phyloP scores from a whole-genome alignment of 2,113 vertebrate genomes.

The Phalacrocorax pelagicus region DNA sequence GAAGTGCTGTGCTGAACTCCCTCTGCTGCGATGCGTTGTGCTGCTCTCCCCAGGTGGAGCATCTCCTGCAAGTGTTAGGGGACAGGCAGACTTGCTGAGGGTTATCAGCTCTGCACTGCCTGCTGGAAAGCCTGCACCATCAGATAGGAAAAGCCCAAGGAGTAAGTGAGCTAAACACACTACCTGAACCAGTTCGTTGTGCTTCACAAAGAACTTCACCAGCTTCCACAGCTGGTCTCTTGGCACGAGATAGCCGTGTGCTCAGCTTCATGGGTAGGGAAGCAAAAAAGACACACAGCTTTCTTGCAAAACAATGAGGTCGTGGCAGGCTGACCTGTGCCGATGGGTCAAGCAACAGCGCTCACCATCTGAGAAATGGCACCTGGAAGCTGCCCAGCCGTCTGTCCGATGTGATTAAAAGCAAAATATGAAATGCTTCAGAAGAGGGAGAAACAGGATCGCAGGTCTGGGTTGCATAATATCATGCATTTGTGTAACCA shows the following conservation, averaged over 20 bases:
- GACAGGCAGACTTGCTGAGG: neutral
- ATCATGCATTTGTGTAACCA: constrained; percentile 58
- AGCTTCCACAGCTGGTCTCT: neutral
- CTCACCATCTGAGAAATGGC: neutral
- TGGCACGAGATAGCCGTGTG: neutral
- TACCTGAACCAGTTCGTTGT: neutral
- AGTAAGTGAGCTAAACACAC: rapidly evolving
- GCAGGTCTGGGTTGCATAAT: constrained; percentile 53
- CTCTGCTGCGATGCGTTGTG: rapidly evolving
- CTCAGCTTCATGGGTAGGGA: neutral
- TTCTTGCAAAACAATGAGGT: neutral
- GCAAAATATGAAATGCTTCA: constrained; percentile 49
- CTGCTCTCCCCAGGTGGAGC: neutral
- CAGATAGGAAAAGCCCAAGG: neutral
- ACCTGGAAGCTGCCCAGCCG: constrained; percentile 19
- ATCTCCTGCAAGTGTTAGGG: neutral
- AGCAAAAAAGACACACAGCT: neutral
- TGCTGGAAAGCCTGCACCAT: neutral
- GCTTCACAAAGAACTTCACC: neutral
- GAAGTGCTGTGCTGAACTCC: neutral
- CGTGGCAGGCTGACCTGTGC: neutral
- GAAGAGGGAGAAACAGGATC: constrained; percentile 31
- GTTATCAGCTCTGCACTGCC: neutral
- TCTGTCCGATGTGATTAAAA: constrained; percentile 44
- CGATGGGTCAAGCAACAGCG: neutral